These are phyloP conservation scores for Aleiodes alternator DNA, from an alignment of 2,888 invertebrate genomes.

Conservation along the genomic window DNA sequence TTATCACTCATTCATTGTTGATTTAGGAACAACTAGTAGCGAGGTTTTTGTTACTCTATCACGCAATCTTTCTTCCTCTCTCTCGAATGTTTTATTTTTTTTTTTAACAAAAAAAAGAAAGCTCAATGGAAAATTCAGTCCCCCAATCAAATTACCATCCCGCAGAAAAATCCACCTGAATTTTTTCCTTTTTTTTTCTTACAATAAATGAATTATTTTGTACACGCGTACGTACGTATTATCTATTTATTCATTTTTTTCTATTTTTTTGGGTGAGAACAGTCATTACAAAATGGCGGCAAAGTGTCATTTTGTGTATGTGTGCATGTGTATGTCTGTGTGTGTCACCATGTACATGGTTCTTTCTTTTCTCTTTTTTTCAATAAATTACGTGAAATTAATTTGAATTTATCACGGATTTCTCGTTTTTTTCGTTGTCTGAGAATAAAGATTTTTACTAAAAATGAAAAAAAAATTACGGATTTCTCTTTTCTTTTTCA, in stretches of 20 bases:
- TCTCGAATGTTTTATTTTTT: constrained; percentile 38
- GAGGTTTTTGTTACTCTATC: constrained; percentile 75
- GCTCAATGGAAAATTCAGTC: not conserved
- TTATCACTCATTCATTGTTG: constrained; percentile 74
- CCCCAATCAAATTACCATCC: not conserved
- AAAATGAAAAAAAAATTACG: constrained; percentile 1
- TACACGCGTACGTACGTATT: constrained; percentile 71
- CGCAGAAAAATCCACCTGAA: constrained; percentile 61
- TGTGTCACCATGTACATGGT: too few relatives aligned
- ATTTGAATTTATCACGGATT: not conserved
- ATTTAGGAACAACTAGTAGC: constrained; percentile 75
- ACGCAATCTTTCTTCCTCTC: constrained; percentile 64
- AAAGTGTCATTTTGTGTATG: too few relatives aligned
- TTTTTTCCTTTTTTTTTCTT: too few relatives aligned
- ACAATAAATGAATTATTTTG: constrained; percentile 62
- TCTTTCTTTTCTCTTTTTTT: too few relatives aligned
- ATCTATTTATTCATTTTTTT: constrained; percentile 52
- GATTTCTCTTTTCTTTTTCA: not conserved
- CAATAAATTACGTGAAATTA: too few relatives aligned
- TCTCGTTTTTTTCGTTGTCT: constrained; percentile 3
- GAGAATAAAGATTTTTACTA: not conserved
- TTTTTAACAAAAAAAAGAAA: constrained; percentile 11
- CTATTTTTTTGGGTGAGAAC: not conserved
- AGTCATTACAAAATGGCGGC: constrained; percentile 7
- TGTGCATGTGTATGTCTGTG: too few relatives aligned